Base-by-base conservation (phyloP, 2,888 invertebrate species). In the Mesochorus sp. region DNA sequence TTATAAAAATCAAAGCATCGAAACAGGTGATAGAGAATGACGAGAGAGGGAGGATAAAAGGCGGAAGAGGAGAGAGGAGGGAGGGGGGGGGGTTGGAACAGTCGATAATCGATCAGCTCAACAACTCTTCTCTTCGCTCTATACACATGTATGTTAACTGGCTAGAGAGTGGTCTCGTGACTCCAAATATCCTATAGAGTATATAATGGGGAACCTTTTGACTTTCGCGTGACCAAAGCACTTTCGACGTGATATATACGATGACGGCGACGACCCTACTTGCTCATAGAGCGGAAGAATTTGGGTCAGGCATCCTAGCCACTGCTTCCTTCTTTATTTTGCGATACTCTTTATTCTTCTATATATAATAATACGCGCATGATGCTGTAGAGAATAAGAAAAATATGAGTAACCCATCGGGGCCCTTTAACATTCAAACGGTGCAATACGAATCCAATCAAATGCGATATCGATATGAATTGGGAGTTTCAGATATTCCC, bases 211-310 rank as follows among this genome's bases (percentile, higher is more conserved):
- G 57, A 73, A 51, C 55, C 57, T 73, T 73, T 77, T 73, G 77
- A 77, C 57, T 68, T 73, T 77, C 73, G 77, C 77, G 77, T 77
- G 77, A 77, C 73, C 49, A 49, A 77, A 77, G 49, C 62, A 77
- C 68, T 77, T 62, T 61, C 49, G 68, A 55, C 17, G 39, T 31
- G 28, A 57, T 19, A 44, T 37, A 47, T 14, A 24, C 47, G 49
- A 51, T 42, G 39, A 61, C 37, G 61, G 62, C 61, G 67, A 72
- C 55, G 72, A 72, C 37, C 39, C 61, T 12, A 49, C 51, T 37
- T 51, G 66, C 39, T 26, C 37, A 37, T 37, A 37, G 61, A 34
- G 47, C 26, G 10, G 19, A 64, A 59, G 68, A 72, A 77, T 77
- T 77, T 77, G 68, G 77, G 77, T 73, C 77, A 68, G 55, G 42